phyloP scores from a whole-genome alignment of 2,888 invertebrate species.

The Conus canariensis region DNA sequence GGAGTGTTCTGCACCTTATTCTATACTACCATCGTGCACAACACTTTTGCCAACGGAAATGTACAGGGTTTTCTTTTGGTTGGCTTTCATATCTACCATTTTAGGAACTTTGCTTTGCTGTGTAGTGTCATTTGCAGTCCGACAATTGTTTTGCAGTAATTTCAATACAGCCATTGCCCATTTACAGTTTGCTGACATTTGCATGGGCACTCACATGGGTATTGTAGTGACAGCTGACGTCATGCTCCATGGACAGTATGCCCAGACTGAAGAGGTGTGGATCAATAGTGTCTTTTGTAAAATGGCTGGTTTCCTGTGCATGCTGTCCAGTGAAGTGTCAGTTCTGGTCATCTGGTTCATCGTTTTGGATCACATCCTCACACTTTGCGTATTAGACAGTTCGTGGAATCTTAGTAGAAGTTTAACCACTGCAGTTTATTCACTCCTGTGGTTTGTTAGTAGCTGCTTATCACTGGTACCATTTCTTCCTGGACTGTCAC shows the following conservation, averaged over 20 bases:
- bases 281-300: background rate
- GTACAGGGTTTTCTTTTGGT: background rate
- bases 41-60: background rate
- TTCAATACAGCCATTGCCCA: background rate
- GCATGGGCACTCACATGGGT: background rate
- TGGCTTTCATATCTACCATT: background rate
- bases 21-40: background rate
- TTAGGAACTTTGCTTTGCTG: background rate
- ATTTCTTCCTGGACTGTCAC: too few species aligned
- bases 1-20: background rate
- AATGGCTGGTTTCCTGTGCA: background rate
- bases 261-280: background rate
- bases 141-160: background rate
- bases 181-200: background rate
- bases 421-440: background rate
- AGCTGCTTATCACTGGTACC: too few species aligned
- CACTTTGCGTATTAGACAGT: background rate
- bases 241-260: background rate
- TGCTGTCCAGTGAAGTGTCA: background rate
- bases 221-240: background rate
- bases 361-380: background rate
- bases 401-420: background rate
- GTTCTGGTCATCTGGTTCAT: background rate
- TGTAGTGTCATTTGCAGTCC: background rate
- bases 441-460: too few species aligned